A percentile compares a stretch with the other conserved stretches of the same genome.
Conservation (phyloP, 2,797 vertebrate species). For the Sebastes nivosus region DNA sequence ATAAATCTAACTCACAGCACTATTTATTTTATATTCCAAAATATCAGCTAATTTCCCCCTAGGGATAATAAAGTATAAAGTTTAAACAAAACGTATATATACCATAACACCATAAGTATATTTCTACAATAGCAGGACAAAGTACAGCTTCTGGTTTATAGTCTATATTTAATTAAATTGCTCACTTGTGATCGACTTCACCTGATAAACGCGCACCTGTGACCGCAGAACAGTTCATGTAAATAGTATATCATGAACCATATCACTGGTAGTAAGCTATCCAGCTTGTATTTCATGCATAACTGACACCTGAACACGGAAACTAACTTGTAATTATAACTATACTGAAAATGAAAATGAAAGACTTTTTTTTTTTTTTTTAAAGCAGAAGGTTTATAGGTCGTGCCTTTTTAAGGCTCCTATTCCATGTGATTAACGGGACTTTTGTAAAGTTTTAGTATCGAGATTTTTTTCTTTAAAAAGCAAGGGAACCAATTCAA, state of each 20-base stretch:
- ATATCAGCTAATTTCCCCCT: background rate
- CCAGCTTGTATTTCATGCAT: background rate
- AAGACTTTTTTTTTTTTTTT: background rate
- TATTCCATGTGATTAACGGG: background rate
- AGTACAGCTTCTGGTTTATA: background rate
- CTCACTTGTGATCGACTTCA: background rate
- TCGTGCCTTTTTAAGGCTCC: background rate
- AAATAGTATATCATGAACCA: background rate
- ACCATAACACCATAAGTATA: background rate
- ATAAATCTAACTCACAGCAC: background rate
- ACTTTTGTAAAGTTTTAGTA: background rate
- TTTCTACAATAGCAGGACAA: background rate
- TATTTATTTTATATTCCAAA: background rate
- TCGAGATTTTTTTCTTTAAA: background rate
- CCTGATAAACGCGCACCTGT: constrained; percentile 32
- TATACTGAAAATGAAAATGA: background rate
- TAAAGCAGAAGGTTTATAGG: background rate
- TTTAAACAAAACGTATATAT: background rate
- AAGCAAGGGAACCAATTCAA: fast-evolving
- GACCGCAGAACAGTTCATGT: constrained; percentile 13
- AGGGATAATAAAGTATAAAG: too few relatives aligned
- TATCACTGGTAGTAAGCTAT: background rate
- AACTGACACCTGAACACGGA: background rate
- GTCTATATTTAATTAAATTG: background rate
- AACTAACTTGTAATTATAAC: background rate